Evolutionary conservation across 2,888 invertebrate species (phyloP).

Genomic region (Pyrrhia umbra): DNA sequence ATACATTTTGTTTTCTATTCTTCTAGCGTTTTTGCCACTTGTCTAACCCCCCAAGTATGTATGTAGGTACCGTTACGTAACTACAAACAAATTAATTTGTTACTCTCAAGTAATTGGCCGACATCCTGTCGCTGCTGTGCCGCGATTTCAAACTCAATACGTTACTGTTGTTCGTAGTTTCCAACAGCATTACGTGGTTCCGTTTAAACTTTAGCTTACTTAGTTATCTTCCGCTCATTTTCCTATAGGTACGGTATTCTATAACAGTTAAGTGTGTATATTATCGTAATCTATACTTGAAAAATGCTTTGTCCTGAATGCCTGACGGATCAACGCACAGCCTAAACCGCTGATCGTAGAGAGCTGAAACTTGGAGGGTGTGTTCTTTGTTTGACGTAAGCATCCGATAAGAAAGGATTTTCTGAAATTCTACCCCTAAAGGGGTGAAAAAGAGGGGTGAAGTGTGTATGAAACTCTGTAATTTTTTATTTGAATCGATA

Average conservation of each 20-base stretch:
- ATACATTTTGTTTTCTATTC: too few relatives aligned
- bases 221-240: conserved; percentile 28
- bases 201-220: conserved; percentile 43
- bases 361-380: too few relatives aligned
- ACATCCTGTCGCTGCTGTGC: conserved; percentile 23
- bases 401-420: too few relatives aligned
- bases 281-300: not conserved
- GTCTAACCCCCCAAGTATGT: too few relatives aligned
- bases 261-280: not conserved
- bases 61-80: not conserved
- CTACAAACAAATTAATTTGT: conserved; percentile 21
- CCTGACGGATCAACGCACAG: too few relatives aligned
- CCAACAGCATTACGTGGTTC: conserved; percentile 47
- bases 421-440: too few relatives aligned
- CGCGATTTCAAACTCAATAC: conserved; percentile 46
- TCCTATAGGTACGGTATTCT: conserved; percentile 11
- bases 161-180: conserved; percentile 47
- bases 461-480: too few relatives aligned
- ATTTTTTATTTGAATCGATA: too few relatives aligned
- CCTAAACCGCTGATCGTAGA: too few relatives aligned
- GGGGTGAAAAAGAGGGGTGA: too few relatives aligned
- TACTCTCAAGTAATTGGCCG: conserved; percentile 19
- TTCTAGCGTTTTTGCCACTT: too few relatives aligned
- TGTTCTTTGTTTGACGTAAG: too few relatives aligned
- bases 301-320: not conserved